Evolutionary conservation across 2,888 invertebrate genomes (phyloP), one percentile per base, ranked within the genome.

Genomic region (Synanthedon formicaeformis): DNA sequence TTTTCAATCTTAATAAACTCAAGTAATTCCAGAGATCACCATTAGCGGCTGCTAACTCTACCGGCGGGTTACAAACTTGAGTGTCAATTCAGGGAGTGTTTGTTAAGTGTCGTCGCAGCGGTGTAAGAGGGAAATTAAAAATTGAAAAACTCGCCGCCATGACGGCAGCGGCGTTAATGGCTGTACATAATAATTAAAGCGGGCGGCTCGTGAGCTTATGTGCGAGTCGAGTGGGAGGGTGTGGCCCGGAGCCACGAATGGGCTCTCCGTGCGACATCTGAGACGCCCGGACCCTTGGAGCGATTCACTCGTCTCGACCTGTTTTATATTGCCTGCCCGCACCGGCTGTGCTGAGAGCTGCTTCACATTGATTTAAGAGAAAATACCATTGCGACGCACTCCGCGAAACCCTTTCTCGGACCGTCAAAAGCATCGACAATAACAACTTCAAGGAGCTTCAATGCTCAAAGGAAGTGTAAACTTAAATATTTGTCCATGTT

Each of bases 111-210:
- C 71, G 68, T 69, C 69, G 60, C 60, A 62, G 69, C 60, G 68
- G 70, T 60, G 61, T 76, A 76, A 81, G 77, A 80, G 82, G 82
- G 78, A 84, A 86, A 86, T 85, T 83, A 83, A 86, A 86, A 86
- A 85, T 83, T 84, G 78, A 84, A 85, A 84, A 86, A 78, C 76
- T 75, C 73, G 78, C 80, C 84, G 84, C 87, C 86, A 87, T 86
- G 78, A 82, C 80, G 84, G 78, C 76, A 69, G 76, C 80, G 78
- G 81, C 81, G 83, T 82, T 85, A 86, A 87, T 85, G 80, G 83
- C 80, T 81, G 84, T 86, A 86, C 85, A 87, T 87, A 86, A 86
- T 86, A 84, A 85, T 85, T 86, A 87, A 84, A 83, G 83, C 81
- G 80, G 76, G 75, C 73, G 75, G 80, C 73, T 75, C 66, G 79